A percentile compares a stretch with the other conserved stretches of the same genome.
Conservation (phyloP, 2,888 invertebrate species). For the Perithous albicinctus region DNA sequence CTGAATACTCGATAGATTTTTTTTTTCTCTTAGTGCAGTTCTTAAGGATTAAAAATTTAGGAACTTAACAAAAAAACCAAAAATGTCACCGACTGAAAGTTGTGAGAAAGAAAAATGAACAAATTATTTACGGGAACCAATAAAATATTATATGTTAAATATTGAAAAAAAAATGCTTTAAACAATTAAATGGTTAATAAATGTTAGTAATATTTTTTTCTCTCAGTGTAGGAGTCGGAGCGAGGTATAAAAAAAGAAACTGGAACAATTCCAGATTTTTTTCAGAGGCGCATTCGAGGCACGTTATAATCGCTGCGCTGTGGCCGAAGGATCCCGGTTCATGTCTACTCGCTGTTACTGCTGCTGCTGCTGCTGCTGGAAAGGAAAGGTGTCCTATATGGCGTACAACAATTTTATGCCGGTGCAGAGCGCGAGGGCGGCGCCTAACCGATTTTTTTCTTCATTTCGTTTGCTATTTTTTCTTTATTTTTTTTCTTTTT, state of each 20-base stretch:
- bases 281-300: slow-evolving; percentile 1
- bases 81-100: no score
- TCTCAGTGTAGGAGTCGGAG: background rate
- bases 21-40: no score
- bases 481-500: background rate
- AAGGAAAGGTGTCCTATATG: slow-evolving; percentile 30
- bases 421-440: slow-evolving; percentile 11
- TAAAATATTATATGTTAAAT: no score
- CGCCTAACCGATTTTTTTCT: slow-evolving; percentile 21
- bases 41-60: no score
- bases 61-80: no score
- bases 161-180: no score
- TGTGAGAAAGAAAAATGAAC: no score
- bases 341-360: background rate
- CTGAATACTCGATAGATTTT: no score
- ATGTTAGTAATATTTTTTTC: no score
- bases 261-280: slow-evolving; percentile 11
- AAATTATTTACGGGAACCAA: no score
- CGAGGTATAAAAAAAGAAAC: background rate
- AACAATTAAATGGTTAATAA: no score
- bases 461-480: background rate
- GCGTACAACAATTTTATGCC: slow-evolving; percentile 33
- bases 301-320: slow-evolving; percentile 8
- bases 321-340: slow-evolving; percentile 10
- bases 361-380: slow-evolving; percentile 12